Conservation (phyloP, 2,797 vertebrate genomes). For the Onychomys leucogaster region DNA sequence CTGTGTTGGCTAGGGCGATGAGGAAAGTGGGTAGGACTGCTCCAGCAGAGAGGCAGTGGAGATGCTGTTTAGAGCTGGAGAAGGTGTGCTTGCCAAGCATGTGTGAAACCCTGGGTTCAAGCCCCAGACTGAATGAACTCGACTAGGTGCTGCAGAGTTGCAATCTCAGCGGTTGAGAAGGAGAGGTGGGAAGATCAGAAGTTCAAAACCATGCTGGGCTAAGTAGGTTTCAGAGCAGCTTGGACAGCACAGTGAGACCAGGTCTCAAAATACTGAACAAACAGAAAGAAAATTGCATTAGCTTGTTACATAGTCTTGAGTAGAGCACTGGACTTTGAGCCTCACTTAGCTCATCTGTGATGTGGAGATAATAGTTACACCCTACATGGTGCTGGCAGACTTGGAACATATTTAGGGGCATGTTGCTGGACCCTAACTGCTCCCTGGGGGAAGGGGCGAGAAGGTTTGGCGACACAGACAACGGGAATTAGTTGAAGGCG, state of each 20-base stretch:
- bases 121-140: neutral
- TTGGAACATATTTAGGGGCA: neutral
- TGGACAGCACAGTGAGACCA: neutral
- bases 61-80: neutral
- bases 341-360: conserved; percentile 1
- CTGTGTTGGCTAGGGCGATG: neutral
- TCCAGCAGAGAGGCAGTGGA: neutral
- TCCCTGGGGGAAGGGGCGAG: no score
- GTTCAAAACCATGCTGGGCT: neutral
- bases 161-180: neutral
- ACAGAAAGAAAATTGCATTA: neutral
- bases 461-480: no score
- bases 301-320: neutral
- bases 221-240: neutral
- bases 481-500: no score
- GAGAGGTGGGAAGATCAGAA: neutral
- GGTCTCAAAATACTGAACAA: neutral
- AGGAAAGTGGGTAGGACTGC: neutral
- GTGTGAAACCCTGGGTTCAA: neutral
- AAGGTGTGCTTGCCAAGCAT: neutral
- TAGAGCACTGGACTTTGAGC: neutral
- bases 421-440: no score
- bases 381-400: neutral
- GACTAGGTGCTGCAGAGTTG: neutral
- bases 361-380: neutral